Base-by-base conservation (phyloP, 2,113 vertebrate species). In the Mystacornis crossleyi region DNA sequence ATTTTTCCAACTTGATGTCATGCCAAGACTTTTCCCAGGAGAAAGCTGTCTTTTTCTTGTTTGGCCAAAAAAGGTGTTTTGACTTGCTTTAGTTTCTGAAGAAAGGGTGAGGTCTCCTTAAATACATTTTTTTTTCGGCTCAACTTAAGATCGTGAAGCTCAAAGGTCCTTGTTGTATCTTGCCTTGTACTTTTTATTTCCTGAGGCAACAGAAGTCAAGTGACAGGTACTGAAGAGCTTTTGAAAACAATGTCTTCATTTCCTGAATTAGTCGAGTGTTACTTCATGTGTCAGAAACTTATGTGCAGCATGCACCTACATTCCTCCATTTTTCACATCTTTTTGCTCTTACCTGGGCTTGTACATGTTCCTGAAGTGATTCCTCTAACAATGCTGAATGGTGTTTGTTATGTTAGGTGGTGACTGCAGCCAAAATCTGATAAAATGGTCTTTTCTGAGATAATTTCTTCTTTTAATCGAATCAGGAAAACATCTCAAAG, bases 21-120 rank as follows among this genome's bases (percentile, higher is more conserved):
- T 86, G 93, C 92, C 88, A 95, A 54, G 64, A 60, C 21, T 83
- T 91, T 45, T 89, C 79, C 83, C 77, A 69, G 33, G 80, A 80
- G 57, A 90, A 96, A 57, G 61, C 31, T 66, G 33, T 72, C 47
- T 96, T 91, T 93, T 78, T 94, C 92, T 94, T 84, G 26, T 96
- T 95, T 72, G 64, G 90, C 71, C 54, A 85, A 93, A 96, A 90
- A 82, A 93, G 57, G 33, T 89, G 95, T 97, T 95, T 93, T 65
- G 69, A 72, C 96, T 95, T 97, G 96, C 45, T 90, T 78, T 67
- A 45, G 36, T 90, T 93, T 95, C 96, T 92, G 75, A 81, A 94
- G 90, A 94, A 92, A 53, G 88, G 92, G 92, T 90, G 93, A 93
- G 88, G 85, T 96, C 45, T 93, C 64, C 67, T 73, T 61, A 45